Evolutionary conservation across 1,140 invertebrate species (phyloP), one percentile per base, ranked within the genome.

Genomic region (Pseudomyrmex flavicornis): DNA sequence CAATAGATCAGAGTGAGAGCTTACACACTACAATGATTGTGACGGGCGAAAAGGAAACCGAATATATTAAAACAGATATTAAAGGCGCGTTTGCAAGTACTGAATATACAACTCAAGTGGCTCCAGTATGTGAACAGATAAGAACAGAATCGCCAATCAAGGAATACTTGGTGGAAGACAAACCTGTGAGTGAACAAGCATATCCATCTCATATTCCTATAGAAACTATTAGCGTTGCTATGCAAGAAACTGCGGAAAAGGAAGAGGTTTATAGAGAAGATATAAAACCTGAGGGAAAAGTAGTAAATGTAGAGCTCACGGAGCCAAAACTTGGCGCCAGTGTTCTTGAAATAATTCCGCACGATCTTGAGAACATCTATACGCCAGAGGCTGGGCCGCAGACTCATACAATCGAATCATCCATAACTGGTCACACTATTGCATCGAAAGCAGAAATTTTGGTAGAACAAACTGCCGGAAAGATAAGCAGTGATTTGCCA

Each of bases 221-320:
- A 22, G 94, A 96, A 93, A 94, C 94, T 76, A 66, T 96, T 17
- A 91, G 94, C 65, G 88, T 96, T 7, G 92, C 90, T 58, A 89
- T 96, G 85, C 93, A 95, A 85, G 91, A 95, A 91, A 85, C 93
- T 22, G 94, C 92, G 8, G 95, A 96, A 88, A 96, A 95, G 86
- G 96, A 96, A 94, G 92, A 92, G 63, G 77, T 93, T 82, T 94
- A 95, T 83, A 90, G 86, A 10, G 89, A 89, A 77, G 92, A 95
- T 22, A 52, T 92, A 4, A 91, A 90, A 85, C 95, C 95, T n/a
- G 94, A 94, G 56, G 76, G 80, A 46, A 95, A 96, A 88, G 90
- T 87, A 58, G 96, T 95, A 0, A 91, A 84, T 82, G 63, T 96
- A 50, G 94, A 95, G 85, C 85, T 96, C 15, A 91, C 93, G 10